phyloP scores from a whole-genome alignment of 2,888 invertebrate genomes.

The Troglohyphantes excavatus region DNA sequence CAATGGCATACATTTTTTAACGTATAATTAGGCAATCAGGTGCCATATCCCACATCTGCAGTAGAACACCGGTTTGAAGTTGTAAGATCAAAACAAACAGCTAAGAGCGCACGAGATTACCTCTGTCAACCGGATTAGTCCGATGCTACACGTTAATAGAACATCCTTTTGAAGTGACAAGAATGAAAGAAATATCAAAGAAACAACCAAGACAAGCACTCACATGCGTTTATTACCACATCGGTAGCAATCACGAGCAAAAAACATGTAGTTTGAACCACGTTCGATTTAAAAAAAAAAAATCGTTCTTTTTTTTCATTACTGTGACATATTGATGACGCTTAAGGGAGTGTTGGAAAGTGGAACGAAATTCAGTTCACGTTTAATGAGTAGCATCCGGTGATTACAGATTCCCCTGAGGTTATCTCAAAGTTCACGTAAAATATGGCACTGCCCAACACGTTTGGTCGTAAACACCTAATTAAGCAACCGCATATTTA shows the following conservation, averaged over 20 bases:
- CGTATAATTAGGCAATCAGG: no score
- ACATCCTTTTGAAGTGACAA: no score
- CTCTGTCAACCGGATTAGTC: no score
- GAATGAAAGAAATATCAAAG: no score
- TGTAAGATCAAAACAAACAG: no score
- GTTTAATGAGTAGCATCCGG: slow-evolving; percentile 15
- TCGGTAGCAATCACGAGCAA: background rate
- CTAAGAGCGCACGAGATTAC: no score
- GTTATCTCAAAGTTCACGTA: slow-evolving; percentile 20
- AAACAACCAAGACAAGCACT: no score
- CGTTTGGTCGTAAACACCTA: slow-evolving; percentile 23
- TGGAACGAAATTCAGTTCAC: slow-evolving; percentile 46
- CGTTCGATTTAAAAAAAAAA: no score
- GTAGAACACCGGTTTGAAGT: no score
- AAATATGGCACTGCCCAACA: slow-evolving; percentile 29
- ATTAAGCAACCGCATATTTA: slow-evolving; percentile 32
- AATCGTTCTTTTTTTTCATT: background rate
- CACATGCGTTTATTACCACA: background rate
- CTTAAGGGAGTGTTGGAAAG: slow-evolving; percentile 46
- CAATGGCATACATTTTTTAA: no score
- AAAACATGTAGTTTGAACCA: background rate
- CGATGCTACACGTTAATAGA: no score
- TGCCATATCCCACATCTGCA: no score
- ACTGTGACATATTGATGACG: slow-evolving; percentile 23
- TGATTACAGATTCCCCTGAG: background rate